Evolutionary conservation across 2,888 invertebrate species (phyloP).

Genomic region (Eremobia ochroleuca): DNA sequence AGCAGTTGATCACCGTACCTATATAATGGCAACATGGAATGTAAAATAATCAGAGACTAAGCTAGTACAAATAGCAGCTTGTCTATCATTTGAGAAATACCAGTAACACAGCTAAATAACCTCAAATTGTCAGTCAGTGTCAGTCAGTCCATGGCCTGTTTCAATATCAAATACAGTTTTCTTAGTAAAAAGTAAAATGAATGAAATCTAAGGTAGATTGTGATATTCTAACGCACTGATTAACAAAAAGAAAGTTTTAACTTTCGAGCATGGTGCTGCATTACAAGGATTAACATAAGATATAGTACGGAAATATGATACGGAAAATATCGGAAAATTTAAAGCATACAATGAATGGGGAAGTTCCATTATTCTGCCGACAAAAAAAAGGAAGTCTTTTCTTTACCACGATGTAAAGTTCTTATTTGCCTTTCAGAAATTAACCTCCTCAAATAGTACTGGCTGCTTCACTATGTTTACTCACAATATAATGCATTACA

Average conservation of each 20-base stretch:
- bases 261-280: too few relatives aligned
- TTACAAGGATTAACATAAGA: neutral
- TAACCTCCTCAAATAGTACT: neutral
- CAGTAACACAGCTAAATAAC: slow-evolving; percentile 37
- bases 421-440: neutral
- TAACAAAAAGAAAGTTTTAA: neutral
- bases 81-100: slow-evolving; percentile 21
- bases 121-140: slow-evolving; percentile 63
- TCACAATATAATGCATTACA: neutral
- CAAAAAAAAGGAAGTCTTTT: neutral
- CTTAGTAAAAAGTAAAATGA: slow-evolving; percentile 5
- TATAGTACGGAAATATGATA: neutral
- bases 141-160: neutral
- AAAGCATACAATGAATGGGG: neutral
- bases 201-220: slow-evolving; percentile 1
- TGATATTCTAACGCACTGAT: neutral
- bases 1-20: neutral
- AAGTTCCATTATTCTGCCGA: neutral
- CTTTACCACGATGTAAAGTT: neutral
- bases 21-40: slow-evolving; percentile 8
- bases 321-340: neutral
- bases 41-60: slow-evolving; percentile 39
- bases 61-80: slow-evolving; percentile 27
- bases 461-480: neutral
- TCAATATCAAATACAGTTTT: slow-evolving; percentile 12